Evolutionary conservation across 2,888 invertebrate species (phyloP), one percentile per base, ranked within the genome.

Genomic region (Frankliniella fusca): DNA sequence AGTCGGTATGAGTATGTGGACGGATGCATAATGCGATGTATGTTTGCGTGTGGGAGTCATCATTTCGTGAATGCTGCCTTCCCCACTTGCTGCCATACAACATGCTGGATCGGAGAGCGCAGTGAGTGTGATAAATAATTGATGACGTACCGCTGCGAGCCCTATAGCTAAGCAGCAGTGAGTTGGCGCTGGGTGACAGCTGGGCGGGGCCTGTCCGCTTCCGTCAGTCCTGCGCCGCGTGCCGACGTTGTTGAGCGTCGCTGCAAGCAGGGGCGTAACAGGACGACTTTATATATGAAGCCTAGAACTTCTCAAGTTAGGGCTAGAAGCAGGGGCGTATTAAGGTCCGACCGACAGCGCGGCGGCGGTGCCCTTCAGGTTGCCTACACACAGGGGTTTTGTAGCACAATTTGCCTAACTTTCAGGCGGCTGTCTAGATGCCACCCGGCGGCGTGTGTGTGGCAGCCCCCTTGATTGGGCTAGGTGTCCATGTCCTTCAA

Each of bases 11-110:
- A 5, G 70, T 27, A 23, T 23, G 70, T 23, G 70, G 70, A 70
- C 8, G 70, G 70, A 23, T 76, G 70, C 70, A 76, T 76, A 76
- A 76, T 76, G 70, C 23, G 23, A 76, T 76, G 61, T 76, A 27
- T 23, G 23, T 76, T 76, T 27, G 70, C 70, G 70, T 23, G 27
- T 61, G 18, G 61, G n/a, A 61, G 61, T 61, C 61, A 18, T 20
- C 61, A 2, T 38, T n/a, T n/a, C n/a, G n/a, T 9, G 50, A 18
- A 12, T 7, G 54, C 54, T 12, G 54, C 54, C 18, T 54, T 54
- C 3, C 38, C 38, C 5, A 3, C 38, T 38, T 5, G 2, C 3
- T 38, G 38, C 54, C 54, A 54, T 12, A 7, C 54, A 18, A 2
- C 54, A 54, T 54, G 7, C 18, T 2, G 54, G 54, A 38, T 38